phyloP scores from a whole-genome alignment of 2,113 vertebrate species.

The Apteryx mantelli region DNA sequence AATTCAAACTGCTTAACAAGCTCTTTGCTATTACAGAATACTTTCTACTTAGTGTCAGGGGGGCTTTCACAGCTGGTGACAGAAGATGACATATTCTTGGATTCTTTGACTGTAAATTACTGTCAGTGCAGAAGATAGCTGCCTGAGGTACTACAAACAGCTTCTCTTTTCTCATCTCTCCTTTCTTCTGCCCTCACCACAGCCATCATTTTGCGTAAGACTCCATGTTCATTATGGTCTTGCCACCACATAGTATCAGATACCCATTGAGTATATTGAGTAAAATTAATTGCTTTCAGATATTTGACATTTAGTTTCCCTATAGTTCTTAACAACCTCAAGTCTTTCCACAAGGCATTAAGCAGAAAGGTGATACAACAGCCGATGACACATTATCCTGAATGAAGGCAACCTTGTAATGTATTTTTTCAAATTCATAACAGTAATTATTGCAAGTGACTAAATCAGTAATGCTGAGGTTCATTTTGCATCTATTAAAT shows the following conservation, averaged over 20 bases:
- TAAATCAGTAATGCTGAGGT: not conserved
- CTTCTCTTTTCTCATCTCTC: too few species aligned
- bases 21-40: too few species aligned
- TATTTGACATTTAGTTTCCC: not conserved
- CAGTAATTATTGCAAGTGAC: not conserved
- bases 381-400: not conserved
- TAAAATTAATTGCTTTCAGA: not conserved
- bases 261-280: not conserved
- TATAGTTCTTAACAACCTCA: not conserved
- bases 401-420: not conserved
- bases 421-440: not conserved
- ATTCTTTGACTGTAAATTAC: too few species aligned
- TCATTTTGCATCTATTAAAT: not conserved
- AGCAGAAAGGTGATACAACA: not conserved
- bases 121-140: too few species aligned
- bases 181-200: too few species aligned
- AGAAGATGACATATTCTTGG: too few species aligned
- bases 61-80: too few species aligned
- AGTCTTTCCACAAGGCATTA: not conserved
- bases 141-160: too few species aligned
- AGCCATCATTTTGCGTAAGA: too few species aligned
- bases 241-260: not conserved
- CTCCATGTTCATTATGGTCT: too few species aligned
- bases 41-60: too few species aligned
- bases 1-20: too few species aligned